These are phyloP conservation scores for Eupeodes latifasciatus DNA, from an alignment of 2,888 invertebrate genomes.

Conservation along the genomic window DNA sequence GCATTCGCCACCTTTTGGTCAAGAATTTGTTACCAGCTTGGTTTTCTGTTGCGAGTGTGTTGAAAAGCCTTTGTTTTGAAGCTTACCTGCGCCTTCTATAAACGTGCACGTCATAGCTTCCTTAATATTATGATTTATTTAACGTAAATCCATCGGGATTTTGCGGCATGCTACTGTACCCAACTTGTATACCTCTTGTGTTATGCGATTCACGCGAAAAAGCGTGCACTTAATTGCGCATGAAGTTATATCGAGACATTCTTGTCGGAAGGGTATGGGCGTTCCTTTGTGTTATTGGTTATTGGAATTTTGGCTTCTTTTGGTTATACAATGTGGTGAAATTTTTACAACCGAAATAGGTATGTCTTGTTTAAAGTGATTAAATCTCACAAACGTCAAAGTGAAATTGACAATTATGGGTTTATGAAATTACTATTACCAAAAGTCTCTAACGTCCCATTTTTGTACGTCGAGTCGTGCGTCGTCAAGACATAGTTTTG, in stretches of 20 bases:
- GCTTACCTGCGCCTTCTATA: not conserved
- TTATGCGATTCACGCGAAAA: conserved; percentile 16
- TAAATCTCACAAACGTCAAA: too few relatives aligned
- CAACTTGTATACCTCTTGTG: not conserved
- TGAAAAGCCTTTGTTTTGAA: conserved; percentile 59
- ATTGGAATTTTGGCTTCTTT: not conserved
- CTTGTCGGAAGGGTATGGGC: not conserved
- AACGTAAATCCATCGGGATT: conserved; percentile 51
- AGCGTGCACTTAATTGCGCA: conserved; percentile 49
- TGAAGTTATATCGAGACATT: not conserved
- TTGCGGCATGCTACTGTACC: conserved; percentile 55
- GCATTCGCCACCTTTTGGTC: conserved; percentile 63
- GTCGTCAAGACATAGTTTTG: too few relatives aligned
- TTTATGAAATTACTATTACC: too few relatives aligned
- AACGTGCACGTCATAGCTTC: conserved; percentile 55
- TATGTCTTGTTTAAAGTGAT: too few relatives aligned
- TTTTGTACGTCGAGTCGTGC: too few relatives aligned
- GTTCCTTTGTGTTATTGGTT: not conserved
- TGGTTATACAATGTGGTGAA: too few relatives aligned
- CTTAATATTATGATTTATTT: conserved; percentile 70
- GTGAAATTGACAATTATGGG: too few relatives aligned
- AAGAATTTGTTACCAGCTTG: conserved; percentile 44
- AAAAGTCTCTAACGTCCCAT: too few relatives aligned
- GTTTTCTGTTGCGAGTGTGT: not conserved
- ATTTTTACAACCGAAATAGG: too few relatives aligned